Percentiles rank a stretch among this genome's conserved stretches.
Conservation (phyloP, 2,888 invertebrate species). For the Craniophora ligustri region DNA sequence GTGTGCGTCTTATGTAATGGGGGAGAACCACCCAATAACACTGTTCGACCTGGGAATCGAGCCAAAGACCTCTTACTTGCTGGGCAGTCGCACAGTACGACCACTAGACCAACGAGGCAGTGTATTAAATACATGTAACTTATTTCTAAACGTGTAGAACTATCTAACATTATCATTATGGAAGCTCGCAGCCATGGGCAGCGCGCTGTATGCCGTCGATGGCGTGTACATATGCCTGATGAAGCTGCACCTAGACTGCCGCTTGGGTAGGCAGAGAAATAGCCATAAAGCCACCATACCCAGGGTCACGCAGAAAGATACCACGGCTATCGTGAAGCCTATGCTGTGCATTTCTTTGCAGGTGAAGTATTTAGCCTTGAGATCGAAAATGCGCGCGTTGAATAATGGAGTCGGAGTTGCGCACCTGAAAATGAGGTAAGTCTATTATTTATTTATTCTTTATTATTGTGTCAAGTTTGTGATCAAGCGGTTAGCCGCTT, state of each 20-base stretch:
- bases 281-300: conserved; percentile 73
- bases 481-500: too few relatives aligned
- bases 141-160: not conserved
- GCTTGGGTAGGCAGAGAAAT: conserved; percentile 70
- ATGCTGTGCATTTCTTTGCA: conserved; percentile 67
- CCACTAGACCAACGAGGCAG: too few relatives aligned
- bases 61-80: too few relatives aligned
- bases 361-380: conserved; percentile 77
- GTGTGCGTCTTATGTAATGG: too few relatives aligned
- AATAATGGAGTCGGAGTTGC: conserved; percentile 73
- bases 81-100: too few relatives aligned
- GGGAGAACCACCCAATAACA: too few relatives aligned
- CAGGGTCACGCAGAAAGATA: conserved; percentile 65
- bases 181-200: conserved; percentile 61
- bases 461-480: not conserved
- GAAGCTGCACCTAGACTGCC: conserved; percentile 58
- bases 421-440: conserved; percentile 77
- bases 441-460: not conserved
- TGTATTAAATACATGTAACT: too few relatives aligned
- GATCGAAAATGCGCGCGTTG: conserved; percentile 80
- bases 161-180: conserved; percentile 18
- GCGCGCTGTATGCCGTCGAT: conserved; percentile 65
- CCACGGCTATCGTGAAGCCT: conserved; percentile 62
- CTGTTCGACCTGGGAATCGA: too few relatives aligned
- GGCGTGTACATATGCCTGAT: conserved; percentile 62